Evolutionary conservation across 2,797 vertebrate species (phyloP), one percentile per base, ranked within the genome.

Genomic region (Dromococcyx pavoninus): DNA sequence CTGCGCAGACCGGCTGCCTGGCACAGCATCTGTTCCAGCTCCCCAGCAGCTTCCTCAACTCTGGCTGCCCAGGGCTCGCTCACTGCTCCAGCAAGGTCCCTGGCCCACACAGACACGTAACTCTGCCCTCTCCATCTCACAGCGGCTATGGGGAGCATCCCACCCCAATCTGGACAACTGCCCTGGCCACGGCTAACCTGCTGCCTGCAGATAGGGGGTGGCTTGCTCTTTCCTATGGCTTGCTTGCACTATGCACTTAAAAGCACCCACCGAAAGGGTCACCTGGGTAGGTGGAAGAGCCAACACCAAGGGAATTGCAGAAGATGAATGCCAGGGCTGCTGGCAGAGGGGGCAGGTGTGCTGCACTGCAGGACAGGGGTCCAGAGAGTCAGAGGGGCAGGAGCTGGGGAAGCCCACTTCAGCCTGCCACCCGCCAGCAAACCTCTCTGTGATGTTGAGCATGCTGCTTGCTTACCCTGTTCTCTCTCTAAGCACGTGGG

Each of bases 101-200:
- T 0, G 0, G 50, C 56, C 32, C 46, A 28, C 0, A 1, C 32
- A 25, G 57, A 44, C 0, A 1, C 2, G 0, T 21, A 19, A 33
- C 17, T 30, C 39, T 73, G 48, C 21, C 32, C 24, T 41, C 33
- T 61, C 61, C 37, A 24, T 32, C 78, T 57, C 41, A 28, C 37
- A 61, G 56, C 7, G 3, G 35, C 60, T 0, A 0, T 16, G 21
- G 61, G 17, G 65, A 77, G 19, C 23, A 51, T 77, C 54, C 53
- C 57, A 37, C 50, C 51, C 23, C 3, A 0, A 37, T 16, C 0
- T 0, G 56, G 48, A 57, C 23, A 0, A 1, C 33, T 83, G 35
- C 22, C n/a, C 41, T 22, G 39, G 18, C 24, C 1, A 1, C 15
- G 64, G 39, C 33, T 89, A 72, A 50, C 13, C 33, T 57, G 46